Evolutionary conservation across 2,113 vertebrate species (phyloP).

Genomic region (Isichthys henryi): DNA sequence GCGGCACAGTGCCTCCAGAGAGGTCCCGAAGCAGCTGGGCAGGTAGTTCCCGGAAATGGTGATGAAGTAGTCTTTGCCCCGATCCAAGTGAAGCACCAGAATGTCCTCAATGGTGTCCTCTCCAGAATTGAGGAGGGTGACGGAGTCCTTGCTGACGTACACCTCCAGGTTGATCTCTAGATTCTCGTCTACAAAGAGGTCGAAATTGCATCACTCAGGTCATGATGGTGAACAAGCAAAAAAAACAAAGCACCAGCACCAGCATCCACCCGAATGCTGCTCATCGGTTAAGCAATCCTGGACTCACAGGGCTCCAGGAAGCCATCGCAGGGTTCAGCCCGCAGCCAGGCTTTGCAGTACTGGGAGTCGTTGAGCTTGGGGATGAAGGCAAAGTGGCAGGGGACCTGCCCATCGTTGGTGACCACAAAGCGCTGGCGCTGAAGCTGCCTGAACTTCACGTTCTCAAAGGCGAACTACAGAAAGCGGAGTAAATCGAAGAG

Average conservation of each 20-base stretch:
- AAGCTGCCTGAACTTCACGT: conserved; percentile 89
- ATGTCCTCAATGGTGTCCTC: conserved; percentile 94
- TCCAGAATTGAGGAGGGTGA: conserved; percentile 86
- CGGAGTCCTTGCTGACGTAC: conserved; percentile 92
- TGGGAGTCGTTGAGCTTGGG: conserved; percentile 85
- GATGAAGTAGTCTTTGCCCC: conserved; percentile 97
- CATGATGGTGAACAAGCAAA: not conserved
- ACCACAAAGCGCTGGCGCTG: conserved; percentile 85
- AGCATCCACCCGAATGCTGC: not conserved
- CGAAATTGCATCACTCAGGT: not conserved
- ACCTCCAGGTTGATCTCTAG: conserved; percentile 87
- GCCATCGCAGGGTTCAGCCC: conserved; percentile 86
- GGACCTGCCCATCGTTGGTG: conserved; percentile 90
- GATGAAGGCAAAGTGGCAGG: conserved; percentile 93
- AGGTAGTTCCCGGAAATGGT: conserved; percentile 92
- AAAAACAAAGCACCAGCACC: not conserved
- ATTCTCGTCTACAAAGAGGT: conserved; percentile 67
- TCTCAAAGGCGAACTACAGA: conserved; percentile 81
- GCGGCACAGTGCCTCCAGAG: conserved; percentile 83
- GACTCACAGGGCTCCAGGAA: conserved; percentile 87
- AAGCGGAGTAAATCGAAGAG: conserved; percentile 21
- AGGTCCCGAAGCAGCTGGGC: conserved; percentile 96
- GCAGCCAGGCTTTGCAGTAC: conserved; percentile 93
- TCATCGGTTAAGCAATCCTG: not conserved
- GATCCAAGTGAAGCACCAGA: conserved; percentile 88